Evolutionary conservation across 2,888 invertebrate species (phyloP), one percentile per base, ranked within the genome.

Genomic region (Spialia ferax): DNA sequence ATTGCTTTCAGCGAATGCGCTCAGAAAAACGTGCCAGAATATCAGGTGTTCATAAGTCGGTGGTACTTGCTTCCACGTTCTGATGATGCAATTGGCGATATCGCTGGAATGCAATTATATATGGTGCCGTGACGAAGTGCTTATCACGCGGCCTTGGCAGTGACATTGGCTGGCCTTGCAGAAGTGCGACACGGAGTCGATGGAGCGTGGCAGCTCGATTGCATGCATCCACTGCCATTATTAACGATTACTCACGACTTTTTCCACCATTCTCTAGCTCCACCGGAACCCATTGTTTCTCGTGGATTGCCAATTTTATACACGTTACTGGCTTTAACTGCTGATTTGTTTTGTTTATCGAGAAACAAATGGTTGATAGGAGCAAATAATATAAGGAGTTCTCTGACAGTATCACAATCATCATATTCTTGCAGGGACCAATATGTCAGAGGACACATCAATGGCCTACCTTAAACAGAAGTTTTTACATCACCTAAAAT

Each of bases 91-190:
- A 89, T 79, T 66, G 55, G 68, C 79, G 88, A 87, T 91, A 91
- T 80, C 85, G 84, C 20, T 74, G 89, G 91, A 90, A 92, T 92
- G 92, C 87, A 88, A 90, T 88, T 86, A 88, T 86, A 88, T 84
- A 82, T 83, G 84, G 81, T 77, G 77, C 81, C 87, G 86, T 86
- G 89, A 86, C 90, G 85, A 85, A 87, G 79, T 74, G 81, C 81
- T 89, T 91, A 91, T 89, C 86, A 75, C 70, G n/a, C 76, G 83
- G 81, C 92, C 92, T 92, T 92, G 91, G 85, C 92, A 89, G 71
- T 91, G 92, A 88, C 90, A 86, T 86, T 87, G 85, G 79, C 73
- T 77, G 78, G 76, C 77, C 72, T 63, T 42, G 69, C 62, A 56
- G 69, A 62, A 70, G 75, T 70, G n/a, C 23, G 60, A 45, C 45